These are phyloP conservation scores for Deilephila porcellus DNA, from an alignment of 2,888 invertebrate genomes.

Conservation along the genomic window DNA sequence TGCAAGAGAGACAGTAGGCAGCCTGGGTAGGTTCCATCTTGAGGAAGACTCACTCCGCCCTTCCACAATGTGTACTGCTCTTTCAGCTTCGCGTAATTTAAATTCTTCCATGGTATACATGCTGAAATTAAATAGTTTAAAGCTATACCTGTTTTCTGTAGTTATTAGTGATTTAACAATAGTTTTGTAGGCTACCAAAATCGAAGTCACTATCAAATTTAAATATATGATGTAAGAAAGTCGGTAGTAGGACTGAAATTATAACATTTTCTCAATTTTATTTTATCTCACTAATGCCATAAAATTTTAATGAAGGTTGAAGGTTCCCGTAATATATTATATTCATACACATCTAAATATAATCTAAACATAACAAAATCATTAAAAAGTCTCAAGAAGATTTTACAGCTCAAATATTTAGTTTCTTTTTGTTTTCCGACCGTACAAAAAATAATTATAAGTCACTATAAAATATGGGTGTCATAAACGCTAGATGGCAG, in stretches of 20 bases:
- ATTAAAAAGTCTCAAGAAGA: too few species aligned
- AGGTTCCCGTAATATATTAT: too few species aligned
- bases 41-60: constrained; percentile 61
- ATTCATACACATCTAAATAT: too few species aligned
- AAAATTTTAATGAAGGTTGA: too few species aligned
- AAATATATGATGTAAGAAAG: too few species aligned
- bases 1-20: constrained; percentile 65
- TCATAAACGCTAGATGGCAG: background rate
- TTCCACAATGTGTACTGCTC: constrained; percentile 70
- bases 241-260: too few species aligned
- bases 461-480: background rate
- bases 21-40: constrained; percentile 76
- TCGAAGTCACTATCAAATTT: too few species aligned
- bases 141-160: background rate
- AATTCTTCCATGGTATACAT: constrained; percentile 68
- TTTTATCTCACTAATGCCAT: too few species aligned
- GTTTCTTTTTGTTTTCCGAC: background rate
- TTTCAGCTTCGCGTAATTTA: constrained; percentile 67
- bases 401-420: too few species aligned
- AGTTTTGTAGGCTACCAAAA: background rate
- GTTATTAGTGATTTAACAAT: background rate
- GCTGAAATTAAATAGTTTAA: constrained; percentile 51
- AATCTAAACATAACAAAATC: too few species aligned
- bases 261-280: too few species aligned
- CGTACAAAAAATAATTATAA: background rate